A percentile compares a stretch with the other conserved stretches of the same genome.
phyloP scores from a whole-genome alignment of 2,113 vertebrate genomes.

The Thunnus maccoyii region DNA sequence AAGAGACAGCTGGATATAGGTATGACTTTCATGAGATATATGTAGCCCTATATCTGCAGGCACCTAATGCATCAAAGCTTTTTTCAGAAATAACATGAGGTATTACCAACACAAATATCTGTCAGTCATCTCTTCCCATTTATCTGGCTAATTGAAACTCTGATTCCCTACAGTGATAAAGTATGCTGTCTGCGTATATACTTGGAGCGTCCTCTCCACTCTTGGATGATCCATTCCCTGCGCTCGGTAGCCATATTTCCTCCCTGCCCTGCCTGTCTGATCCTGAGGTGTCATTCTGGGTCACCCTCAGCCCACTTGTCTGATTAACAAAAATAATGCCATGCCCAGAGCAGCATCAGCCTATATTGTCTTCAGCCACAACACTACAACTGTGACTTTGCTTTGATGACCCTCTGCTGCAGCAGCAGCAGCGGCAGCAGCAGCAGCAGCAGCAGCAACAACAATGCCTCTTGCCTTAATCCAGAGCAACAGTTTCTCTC shows the following conservation, averaged over 20 bases:
- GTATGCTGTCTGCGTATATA: constrained; percentile 23
- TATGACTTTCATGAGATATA: constrained; percentile 17
- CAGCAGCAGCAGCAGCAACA: constrained; percentile 11
- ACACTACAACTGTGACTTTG: constrained; percentile 56
- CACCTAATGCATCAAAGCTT: constrained; percentile 25
- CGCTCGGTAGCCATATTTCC: constrained; percentile 5
- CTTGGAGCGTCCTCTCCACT: constrained; percentile 7
- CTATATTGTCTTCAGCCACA: constrained; percentile 63
- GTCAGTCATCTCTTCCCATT: constrained; percentile 31
- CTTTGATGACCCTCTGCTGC: constrained; percentile 62
- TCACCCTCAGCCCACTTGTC: constrained; percentile 60
- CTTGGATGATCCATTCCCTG: constrained; percentile 19
- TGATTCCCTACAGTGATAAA: constrained; percentile 15
- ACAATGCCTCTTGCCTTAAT: constrained; percentile 49
- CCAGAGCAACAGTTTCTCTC: constrained; percentile 64
- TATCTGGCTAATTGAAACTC: constrained; percentile 25
- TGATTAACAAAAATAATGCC: constrained; percentile 72
- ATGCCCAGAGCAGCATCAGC: constrained; percentile 52
- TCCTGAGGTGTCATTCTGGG: constrained; percentile 49
- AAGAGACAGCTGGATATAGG: not conserved
- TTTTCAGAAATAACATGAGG: constrained; percentile 1
- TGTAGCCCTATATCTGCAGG: not conserved
- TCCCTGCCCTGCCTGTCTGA: constrained; percentile 38
- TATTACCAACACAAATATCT: constrained; percentile 31
- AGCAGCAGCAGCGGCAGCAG: not conserved